phyloP scores from a whole-genome alignment of 2,888 invertebrate species.

The Acleris laterana region DNA sequence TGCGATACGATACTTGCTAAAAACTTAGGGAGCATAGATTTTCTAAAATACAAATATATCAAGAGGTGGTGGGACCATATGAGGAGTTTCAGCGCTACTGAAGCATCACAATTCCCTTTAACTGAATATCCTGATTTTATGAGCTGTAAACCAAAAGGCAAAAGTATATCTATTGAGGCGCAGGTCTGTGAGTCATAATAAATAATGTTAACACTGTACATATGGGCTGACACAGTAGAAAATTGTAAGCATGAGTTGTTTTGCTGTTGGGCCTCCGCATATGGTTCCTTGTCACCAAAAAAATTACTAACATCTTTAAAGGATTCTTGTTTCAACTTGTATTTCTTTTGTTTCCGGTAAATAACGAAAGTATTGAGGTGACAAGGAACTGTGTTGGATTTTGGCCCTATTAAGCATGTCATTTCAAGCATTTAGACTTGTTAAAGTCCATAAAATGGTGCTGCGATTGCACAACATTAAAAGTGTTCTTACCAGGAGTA shows the following conservation, averaged over 20 bases:
- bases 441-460: slow-evolving; percentile 55
- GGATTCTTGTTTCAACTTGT: slow-evolving; percentile 14
- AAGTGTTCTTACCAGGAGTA: slow-evolving; percentile 63
- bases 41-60: slow-evolving; percentile 74
- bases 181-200: slow-evolving; percentile 60
- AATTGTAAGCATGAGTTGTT: slow-evolving; percentile 23
- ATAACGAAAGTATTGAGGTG: slow-evolving; percentile 64
- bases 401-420: slow-evolving; percentile 66
- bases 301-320: neutral
- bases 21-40: slow-evolving; percentile 59
- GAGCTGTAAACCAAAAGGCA: slow-evolving; percentile 50
- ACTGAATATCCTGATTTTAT: slow-evolving; percentile 53
- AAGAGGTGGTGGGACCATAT: slow-evolving; percentile 86
- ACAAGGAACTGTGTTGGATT: slow-evolving; percentile 64
- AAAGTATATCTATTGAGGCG: slow-evolving; percentile 55
- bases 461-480: slow-evolving; percentile 62
- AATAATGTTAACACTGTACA: slow-evolving; percentile 27
- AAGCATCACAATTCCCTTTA: slow-evolving; percentile 73
- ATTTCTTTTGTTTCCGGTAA: slow-evolving; percentile 68
- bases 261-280: slow-evolving; percentile 60
- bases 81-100: slow-evolving; percentile 82
- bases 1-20: slow-evolving; percentile 75
- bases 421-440: slow-evolving; percentile 58
- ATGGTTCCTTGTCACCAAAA: slow-evolving; percentile 70
- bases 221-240: slow-evolving; percentile 39